Base-by-base conservation (phyloP, 2,888 invertebrate genomes). In the Apodemia zela region DNA sequence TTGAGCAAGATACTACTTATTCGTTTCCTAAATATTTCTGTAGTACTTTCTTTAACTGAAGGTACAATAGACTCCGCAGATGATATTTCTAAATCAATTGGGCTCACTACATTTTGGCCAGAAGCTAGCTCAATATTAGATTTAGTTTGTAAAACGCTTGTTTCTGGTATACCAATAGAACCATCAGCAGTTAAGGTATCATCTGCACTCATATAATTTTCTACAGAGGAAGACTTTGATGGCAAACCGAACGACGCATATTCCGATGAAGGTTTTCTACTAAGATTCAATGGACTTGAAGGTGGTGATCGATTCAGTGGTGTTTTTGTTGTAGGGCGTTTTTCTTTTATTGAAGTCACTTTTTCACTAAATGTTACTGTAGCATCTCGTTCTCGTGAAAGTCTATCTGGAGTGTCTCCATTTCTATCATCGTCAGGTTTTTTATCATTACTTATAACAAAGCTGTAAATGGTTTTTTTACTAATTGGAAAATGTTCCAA, bases 401-500 rank as follows among this genome's bases (percentile, higher is more conserved):
- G n/a, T 15, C 42, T 60, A 51, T 5, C 3, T 11, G 13, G 25
- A 11, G 21, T 45, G 25, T 21, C 38, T 33, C 63, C 45, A 21
- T 64, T 59, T 45, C 54, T 64, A 51, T n/a, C 38, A 21, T 64
- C 65, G 60, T 62, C 63, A 0, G 68, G 63, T 25, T 54, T 54
- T 25, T 54, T 54, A 29, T 61, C 61, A 29, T 63, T 59, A 18
- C 61, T 68, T 42, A 61, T 51, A 13, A 29, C 54, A 29, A 60
- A 25, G 21, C 13, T 76, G 61, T 77, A 73, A 63, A 87, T 82
- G 38, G 69, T 60, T 0, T 73, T 69, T 49, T 71, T 80, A 63
- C 84, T 85, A 2, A 67, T 67, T 0, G 87, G 88, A 57, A 86
- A 89, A 69, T 86, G 84, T 61, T 77, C 71, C 13, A 88, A 65